Conservation (phyloP, 2,113 vertebrate species). For the Mionectes macconnelli region DNA sequence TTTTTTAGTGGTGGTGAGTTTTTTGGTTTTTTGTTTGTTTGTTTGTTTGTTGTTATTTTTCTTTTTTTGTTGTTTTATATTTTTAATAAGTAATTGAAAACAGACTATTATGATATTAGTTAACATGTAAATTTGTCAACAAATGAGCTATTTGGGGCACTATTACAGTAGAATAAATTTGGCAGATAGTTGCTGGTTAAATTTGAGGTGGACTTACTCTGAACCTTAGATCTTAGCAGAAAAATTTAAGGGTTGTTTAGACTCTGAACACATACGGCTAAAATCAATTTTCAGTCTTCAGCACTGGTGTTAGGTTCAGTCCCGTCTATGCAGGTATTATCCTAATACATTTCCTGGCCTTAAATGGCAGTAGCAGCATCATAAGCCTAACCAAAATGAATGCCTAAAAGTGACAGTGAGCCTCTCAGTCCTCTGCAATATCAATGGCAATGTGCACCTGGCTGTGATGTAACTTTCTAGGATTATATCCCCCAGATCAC, state of each 20-base stretch:
- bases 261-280: background rate
- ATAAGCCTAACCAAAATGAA: accelerated
- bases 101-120: background rate
- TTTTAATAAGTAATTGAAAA: background rate
- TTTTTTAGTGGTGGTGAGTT: background rate
- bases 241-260: background rate
- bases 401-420: background rate
- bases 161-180: background rate
- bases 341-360: background rate
- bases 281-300: background rate
- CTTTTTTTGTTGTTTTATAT: background rate
- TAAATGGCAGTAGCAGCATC: background rate
- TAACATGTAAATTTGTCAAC: background rate
- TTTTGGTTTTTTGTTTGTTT: background rate
- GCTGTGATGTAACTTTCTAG: background rate
- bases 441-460: background rate
- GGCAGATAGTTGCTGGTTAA: background rate
- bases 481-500: background rate
- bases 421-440: background rate
- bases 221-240: background rate
- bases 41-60: too few relatives aligned
- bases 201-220: background rate
- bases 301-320: background rate
- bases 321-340: background rate
- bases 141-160: background rate